A percentile compares a stretch with the other conserved stretches of the same genome.
Conservation (phyloP, 2,113 vertebrate genomes). For the Cololabis saira region DNA sequence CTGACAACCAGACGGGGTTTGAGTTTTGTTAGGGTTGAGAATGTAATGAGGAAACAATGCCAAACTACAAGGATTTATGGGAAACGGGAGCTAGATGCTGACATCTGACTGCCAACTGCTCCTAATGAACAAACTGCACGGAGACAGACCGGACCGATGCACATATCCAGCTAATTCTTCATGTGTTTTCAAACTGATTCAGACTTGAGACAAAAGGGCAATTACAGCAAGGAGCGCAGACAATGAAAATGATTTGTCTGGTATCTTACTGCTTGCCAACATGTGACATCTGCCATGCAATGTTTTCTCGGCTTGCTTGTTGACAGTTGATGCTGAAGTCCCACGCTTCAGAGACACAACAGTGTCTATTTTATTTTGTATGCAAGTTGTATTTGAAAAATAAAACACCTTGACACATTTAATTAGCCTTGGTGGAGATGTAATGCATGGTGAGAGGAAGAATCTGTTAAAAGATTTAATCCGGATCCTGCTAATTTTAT, state of each 20-base stretch:
- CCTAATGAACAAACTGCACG: slow-evolving; percentile 51
- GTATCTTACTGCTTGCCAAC: not conserved
- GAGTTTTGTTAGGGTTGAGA: slow-evolving; percentile 36
- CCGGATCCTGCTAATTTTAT: too few species aligned
- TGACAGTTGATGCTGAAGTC: not conserved
- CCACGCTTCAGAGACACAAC: not conserved
- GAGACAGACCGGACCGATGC: slow-evolving; percentile 23
- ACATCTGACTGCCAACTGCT: slow-evolving; percentile 41
- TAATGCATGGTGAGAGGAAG: too few species aligned
- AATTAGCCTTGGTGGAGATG: too few species aligned
- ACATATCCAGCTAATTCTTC: slow-evolving; percentile 28
- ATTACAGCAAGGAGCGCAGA: slow-evolving; percentile 23
- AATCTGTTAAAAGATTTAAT: too few species aligned
- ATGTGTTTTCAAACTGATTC: slow-evolving; percentile 13
- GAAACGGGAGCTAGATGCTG: slow-evolving; percentile 31
- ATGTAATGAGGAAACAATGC: slow-evolving; percentile 41
- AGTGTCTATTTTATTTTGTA: too few species aligned
- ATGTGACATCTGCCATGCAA: slow-evolving; percentile 5
- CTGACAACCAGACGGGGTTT: slow-evolving; percentile 15
- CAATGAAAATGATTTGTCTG: slow-evolving; percentile 12
- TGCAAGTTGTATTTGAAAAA: too few species aligned
- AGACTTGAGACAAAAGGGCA: slow-evolving; percentile 12
- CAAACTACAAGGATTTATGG: slow-evolving; percentile 30
- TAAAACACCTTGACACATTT: too few species aligned
- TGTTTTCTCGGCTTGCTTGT: not conserved